Evolutionary conservation across 2,888 invertebrate species (phyloP).

Genomic region (Formica aserva): DNA sequence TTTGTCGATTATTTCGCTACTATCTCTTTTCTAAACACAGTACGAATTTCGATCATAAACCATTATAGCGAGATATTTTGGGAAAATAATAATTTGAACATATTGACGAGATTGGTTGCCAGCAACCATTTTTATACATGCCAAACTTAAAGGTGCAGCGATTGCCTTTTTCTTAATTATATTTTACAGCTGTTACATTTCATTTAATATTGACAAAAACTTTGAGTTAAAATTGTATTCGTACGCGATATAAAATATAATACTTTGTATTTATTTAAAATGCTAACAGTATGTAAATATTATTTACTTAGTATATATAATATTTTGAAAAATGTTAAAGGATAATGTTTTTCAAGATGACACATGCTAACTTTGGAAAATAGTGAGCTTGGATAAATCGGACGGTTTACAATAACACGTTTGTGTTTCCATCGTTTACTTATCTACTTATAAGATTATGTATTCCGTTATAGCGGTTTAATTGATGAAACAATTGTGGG

Average conservation of each 20-base stretch:
- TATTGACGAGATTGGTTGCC: neutral
- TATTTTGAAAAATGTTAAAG: neutral
- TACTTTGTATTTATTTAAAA: neutral
- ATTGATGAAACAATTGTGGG: constrained; percentile 46
- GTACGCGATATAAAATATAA: neutral
- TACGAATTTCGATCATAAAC: neutral
- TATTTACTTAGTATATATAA: neutral
- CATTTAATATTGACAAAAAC: neutral
- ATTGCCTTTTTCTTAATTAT: neutral
- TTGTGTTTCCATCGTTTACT: constrained; percentile 26
- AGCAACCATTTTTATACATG: neutral
- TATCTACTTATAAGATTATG: constrained; percentile 17
- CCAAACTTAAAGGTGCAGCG: neutral
- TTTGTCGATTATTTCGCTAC: neutral
- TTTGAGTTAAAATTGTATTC: neutral
- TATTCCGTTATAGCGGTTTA: constrained; percentile 32
- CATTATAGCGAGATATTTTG: neutral
- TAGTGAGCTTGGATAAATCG: neutral
- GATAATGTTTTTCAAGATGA: neutral
- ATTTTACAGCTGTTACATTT: neutral
- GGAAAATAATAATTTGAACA: neutral
- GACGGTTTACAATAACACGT: neutral
- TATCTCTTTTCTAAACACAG: neutral
- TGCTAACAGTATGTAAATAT: neutral
- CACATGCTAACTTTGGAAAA: neutral